Conservation (phyloP, 2,113 vertebrate genomes). For the Ictalurus furcatus region DNA sequence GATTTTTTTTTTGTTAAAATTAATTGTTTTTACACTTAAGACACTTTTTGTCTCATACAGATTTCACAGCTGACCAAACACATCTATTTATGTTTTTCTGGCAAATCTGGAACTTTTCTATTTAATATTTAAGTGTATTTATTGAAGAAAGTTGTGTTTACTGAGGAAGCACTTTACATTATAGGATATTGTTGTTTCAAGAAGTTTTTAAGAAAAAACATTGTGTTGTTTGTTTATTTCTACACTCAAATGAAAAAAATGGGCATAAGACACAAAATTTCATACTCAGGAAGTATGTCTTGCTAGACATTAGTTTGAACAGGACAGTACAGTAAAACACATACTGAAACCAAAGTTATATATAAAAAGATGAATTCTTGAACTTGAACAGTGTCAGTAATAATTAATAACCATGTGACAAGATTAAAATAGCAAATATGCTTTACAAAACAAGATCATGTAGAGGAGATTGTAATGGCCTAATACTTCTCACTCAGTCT, state of each 20-base stretch:
- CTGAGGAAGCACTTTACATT: slow-evolving; percentile 35
- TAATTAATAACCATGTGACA: not conserved
- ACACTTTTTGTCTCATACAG: not conserved
- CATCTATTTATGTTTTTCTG: slow-evolving; percentile 17
- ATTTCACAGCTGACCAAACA: not conserved
- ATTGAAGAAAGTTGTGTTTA: slow-evolving; percentile 42
- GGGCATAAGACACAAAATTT: not conserved
- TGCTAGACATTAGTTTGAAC: not conserved
- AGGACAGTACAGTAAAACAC: not conserved
- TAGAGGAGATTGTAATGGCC: not conserved
- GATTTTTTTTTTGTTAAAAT: not conserved
- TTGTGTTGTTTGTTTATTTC: not conserved
- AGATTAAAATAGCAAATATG: not conserved
- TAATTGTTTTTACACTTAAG: not conserved
- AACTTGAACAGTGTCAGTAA: not conserved
- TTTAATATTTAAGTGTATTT: slow-evolving; percentile 53
- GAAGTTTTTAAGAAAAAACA: not conserved
- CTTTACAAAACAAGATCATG: not conserved
- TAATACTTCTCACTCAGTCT: not conserved
- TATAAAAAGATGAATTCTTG: not conserved
- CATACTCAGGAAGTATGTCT: not conserved
- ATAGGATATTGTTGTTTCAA: not conserved
- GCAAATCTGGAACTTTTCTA: slow-evolving; percentile 26
- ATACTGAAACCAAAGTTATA: not conserved
- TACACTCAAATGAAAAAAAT: not conserved